phyloP scores from a whole-genome alignment of 2,888 invertebrate species.

The Erebia aethiops region DNA sequence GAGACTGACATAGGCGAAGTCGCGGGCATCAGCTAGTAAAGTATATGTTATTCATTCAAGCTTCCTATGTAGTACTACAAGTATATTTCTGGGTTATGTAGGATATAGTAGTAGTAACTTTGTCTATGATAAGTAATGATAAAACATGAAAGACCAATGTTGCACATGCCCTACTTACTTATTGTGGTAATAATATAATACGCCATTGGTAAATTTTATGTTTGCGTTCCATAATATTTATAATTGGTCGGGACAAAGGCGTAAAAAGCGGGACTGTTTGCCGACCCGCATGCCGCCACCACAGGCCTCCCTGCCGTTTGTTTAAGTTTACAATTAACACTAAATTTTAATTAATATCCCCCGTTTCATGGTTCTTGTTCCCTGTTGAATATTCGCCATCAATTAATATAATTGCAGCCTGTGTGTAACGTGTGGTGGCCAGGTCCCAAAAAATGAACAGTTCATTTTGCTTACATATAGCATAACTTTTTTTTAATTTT shows the following conservation, averaged over 20 bases:
- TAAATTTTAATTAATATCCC: conserved; percentile 46
- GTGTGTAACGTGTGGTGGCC: conserved; percentile 6
- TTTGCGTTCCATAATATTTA: conserved; percentile 29
- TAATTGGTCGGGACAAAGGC: conserved; percentile 44
- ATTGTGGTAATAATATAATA: conserved; percentile 23
- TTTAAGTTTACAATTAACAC: conserved; percentile 50
- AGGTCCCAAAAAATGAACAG: conserved; percentile 12
- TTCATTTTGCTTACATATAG: neutral
- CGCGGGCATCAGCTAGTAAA: no score
- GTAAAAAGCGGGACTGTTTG: conserved; percentile 62
- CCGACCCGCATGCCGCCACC: conserved; percentile 62
- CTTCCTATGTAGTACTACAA: no score
- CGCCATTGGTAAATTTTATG: conserved; percentile 20
- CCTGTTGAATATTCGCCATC: conserved; percentile 30
- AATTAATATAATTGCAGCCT: conserved; percentile 29
- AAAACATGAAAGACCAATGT: conserved; percentile 1
- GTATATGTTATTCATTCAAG: no score
- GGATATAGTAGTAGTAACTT: neutral
- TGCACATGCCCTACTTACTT: conserved; percentile 8
- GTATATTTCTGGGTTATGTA: no score
- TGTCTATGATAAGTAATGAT: neutral
- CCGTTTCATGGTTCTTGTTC: conserved; percentile 33
- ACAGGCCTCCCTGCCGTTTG: conserved; percentile 46
- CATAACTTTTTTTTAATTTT: neutral
- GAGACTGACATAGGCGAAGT: no score